Conservation (phyloP, 1,140 invertebrate species). For the Drosophila virilis region DNA sequence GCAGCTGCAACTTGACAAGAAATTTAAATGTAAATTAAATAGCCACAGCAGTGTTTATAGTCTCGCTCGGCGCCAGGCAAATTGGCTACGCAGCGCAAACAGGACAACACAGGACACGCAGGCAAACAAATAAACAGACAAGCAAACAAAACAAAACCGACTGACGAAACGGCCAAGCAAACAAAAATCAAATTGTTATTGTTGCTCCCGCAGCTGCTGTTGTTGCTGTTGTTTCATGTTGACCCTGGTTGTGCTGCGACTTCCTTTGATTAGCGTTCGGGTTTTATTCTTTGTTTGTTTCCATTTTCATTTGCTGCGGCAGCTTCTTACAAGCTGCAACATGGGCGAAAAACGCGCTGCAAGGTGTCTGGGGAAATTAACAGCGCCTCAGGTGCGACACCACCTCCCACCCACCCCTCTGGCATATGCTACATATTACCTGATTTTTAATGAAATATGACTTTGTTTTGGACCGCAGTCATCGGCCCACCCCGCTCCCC, state of each 20-base stretch:
- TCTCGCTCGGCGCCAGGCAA: not conserved
- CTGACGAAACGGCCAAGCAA: conserved; percentile 57
- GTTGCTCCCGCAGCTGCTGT: conserved; percentile 10
- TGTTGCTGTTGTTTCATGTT: conserved; percentile 26
- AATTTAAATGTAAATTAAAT: conserved; percentile 41
- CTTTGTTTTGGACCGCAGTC: conserved; percentile 15
- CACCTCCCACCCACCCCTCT: not conserved
- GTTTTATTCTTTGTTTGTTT: conserved; percentile 63
- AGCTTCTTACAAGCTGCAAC: conserved; percentile 35
- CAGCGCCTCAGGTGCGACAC: conserved; percentile 65
- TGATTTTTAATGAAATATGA: conserved; percentile 78
- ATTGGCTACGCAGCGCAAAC: conserved; percentile 3
- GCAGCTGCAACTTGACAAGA: conserved; percentile 35
- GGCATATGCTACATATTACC: not conserved
- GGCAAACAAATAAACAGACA: conserved; percentile 54
- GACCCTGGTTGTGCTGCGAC: conserved; percentile 15
- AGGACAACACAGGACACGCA: conserved; percentile 23
- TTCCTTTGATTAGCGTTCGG: conserved; percentile 25
- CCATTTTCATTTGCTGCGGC: conserved; percentile 57
- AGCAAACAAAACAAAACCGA: conserved; percentile 8
- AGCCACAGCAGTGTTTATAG: conserved; percentile 10
- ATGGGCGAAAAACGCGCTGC: conserved; percentile 27
- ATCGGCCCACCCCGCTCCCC: not conserved
- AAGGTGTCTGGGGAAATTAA: conserved; percentile 79
- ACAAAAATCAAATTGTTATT: conserved; percentile 77